Evolutionary conservation across 2,888 invertebrate species (phyloP), one percentile per base, ranked within the genome.

Genomic region (Hydraecia micacea): DNA sequence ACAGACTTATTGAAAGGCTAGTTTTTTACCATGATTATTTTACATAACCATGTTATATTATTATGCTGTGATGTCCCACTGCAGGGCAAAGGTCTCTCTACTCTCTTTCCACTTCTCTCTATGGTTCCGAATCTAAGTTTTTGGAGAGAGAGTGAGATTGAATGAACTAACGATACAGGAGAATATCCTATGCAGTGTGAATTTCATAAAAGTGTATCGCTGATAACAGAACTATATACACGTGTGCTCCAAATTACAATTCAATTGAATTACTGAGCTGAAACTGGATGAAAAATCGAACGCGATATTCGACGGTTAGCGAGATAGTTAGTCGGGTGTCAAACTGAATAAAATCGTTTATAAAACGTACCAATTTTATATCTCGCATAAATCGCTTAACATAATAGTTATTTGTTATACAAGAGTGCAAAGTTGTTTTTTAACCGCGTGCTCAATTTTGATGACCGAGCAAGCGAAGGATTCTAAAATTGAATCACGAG

Each of bases 191-290:
- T 32, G 15, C 0, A 15, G 46, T 46, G 46, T 46, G 15, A 46
- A 46, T 46, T 52, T 68, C 52, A 65, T 18, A 65, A 70, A 69
- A 36, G 36, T 65, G 15, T 18, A n/a, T 66, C n/a, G 2, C 39
- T n/a, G 36, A n/a, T 18, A 62, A 13, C 36, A n/a, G 11, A 36
- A 36, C 66, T 6, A 36, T 18, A 0, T 63, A 65, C 70, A 65
- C 79, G 66, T 62, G 62, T 9, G 39, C 8, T 6, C 42, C 11
- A 42, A 79, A 69, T 79, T 79, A 15, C 15, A n/a, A 28, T 62
- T 25, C 7, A 68, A 81, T 86, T 74, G 49, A 73, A 73, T 85
- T 62, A 73, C 62, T 63, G 80, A 42, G 67, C 62, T 63, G 80
- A 42, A 79, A 52, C 58, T 55, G 28, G 28, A 15, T 65, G 39